Evolutionary conservation across 2,797 vertebrate species (phyloP).

Genomic region (Distichodus sexfasciatus): DNA sequence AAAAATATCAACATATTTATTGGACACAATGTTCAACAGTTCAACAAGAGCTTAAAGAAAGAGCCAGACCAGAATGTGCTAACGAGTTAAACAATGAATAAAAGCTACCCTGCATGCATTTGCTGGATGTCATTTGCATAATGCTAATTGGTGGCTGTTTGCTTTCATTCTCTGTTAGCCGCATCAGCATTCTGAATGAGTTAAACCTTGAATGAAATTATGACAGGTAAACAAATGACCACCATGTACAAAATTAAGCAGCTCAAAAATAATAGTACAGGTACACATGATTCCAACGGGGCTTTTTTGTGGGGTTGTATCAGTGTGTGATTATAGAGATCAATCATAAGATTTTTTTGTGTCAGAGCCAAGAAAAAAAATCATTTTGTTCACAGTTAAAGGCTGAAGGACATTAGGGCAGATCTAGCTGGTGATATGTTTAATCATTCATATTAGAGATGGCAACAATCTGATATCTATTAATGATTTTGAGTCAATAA

Average conservation of each 20-base stretch:
- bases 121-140: background rate
- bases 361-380: background rate
- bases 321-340: background rate
- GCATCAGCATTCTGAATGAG: background rate
- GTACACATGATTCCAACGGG: slow-evolving; percentile 25
- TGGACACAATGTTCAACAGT: slow-evolving; percentile 50
- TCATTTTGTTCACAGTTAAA: background rate
- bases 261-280: slow-evolving; percentile 13
- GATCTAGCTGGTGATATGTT: background rate
- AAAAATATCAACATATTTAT: slow-evolving; percentile 53
- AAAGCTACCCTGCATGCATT: background rate
- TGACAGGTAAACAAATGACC: slow-evolving; percentile 39
- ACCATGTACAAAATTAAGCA: slow-evolving; percentile 31
- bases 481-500: too few species aligned
- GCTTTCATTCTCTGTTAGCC: background rate
- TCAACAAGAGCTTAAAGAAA: slow-evolving; percentile 43
- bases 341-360: background rate
- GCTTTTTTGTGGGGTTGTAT: slow-evolving; percentile 12
- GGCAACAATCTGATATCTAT: too few species aligned
- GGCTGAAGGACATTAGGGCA: background rate
- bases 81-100: slow-evolving; percentile 8
- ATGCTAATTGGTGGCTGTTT: background rate
- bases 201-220: slow-evolving; percentile 21
- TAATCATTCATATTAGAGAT: background rate
- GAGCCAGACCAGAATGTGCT: slow-evolving; percentile 12